phyloP scores from a whole-genome alignment of 35 echinoderm and acorn worm species.

The Eucidaris tribuloides region DNA sequence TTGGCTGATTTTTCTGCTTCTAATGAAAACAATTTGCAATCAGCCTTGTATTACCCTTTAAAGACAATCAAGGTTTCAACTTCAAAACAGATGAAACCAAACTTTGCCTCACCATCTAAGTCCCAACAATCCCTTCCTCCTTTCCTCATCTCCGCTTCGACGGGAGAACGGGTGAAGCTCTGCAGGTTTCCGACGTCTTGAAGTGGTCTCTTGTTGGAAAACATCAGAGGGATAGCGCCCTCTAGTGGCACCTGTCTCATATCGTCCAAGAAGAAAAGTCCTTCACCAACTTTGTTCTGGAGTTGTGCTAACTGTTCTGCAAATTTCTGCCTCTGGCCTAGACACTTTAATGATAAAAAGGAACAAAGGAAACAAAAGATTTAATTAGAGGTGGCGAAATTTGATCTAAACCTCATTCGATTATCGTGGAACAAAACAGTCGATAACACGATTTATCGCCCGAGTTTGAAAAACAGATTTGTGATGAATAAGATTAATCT shows the following conservation, averaged over 20 bases:
- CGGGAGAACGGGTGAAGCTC: neutral
- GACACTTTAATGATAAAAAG: too few relatives aligned
- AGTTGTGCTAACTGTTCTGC: slow-evolving; percentile 62
- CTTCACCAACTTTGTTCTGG: slow-evolving; percentile 22
- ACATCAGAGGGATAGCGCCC: neutral
- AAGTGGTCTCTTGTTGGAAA: slow-evolving; percentile 12
- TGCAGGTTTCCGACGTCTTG: slow-evolving; percentile 19
- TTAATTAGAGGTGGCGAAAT: too few relatives aligned
- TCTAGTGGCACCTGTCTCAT: neutral
- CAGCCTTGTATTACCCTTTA: too few relatives aligned
- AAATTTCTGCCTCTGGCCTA: slow-evolving; percentile 73
- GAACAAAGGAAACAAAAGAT: too few relatives aligned
- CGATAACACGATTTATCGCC: too few relatives aligned
- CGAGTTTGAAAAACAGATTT: too few relatives aligned
- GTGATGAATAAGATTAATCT: too few relatives aligned
- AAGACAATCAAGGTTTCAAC: too few relatives aligned
- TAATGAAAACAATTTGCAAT: too few relatives aligned
- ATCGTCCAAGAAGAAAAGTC: neutral
- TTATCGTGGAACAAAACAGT: neutral
- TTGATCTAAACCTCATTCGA: too few relatives aligned
- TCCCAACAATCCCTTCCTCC: slow-evolving; percentile 2
- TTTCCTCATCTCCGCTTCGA: neutral
- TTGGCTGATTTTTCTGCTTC: too few relatives aligned
- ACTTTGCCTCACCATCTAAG: neutral
- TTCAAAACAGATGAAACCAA: too few relatives aligned